Conservation (phyloP, 2,113 vertebrate species). For the Rafetus swinhoei region DNA sequence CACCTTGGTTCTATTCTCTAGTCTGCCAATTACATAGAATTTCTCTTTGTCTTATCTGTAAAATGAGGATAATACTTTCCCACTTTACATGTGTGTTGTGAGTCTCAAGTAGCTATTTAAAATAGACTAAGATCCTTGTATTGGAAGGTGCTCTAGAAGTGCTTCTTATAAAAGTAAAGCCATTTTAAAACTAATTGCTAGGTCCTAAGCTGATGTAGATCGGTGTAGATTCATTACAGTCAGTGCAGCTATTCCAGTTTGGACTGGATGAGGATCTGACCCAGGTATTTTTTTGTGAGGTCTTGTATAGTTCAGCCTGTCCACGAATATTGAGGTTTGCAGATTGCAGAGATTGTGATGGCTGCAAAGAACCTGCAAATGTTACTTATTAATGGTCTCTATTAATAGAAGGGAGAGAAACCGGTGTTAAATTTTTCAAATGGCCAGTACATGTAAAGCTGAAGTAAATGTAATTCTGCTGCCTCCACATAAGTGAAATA, state of each 20-base stretch:
- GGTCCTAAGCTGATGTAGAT: background rate
- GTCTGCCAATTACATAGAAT: background rate
- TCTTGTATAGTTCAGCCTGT: slow-evolving; percentile 29
- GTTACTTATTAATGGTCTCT: slow-evolving; percentile 56
- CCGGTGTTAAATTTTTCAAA: slow-evolving; percentile 60
- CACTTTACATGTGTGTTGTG: background rate
- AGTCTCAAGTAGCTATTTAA: slow-evolving; percentile 5
- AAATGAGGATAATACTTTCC: background rate
- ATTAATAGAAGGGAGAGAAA: slow-evolving; percentile 40
- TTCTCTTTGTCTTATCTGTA: background rate
- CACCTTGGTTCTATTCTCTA: slow-evolving; percentile 1
- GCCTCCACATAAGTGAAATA: slow-evolving; percentile 47
- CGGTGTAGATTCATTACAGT: slow-evolving; percentile 13
- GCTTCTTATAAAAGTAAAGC: slow-evolving; percentile 17
- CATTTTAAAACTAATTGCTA: background rate
- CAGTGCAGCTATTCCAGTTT: background rate
- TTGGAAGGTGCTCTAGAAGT: background rate
- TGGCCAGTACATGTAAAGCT: slow-evolving; percentile 51
- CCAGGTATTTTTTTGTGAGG: background rate
- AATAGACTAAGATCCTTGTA: slow-evolving; percentile 25
- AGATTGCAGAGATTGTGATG: background rate
- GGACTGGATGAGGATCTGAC: background rate
- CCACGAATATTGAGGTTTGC: background rate
- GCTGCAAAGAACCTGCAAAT: slow-evolving; percentile 36
- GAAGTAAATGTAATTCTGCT: slow-evolving; percentile 54